A percentile compares a stretch with the other conserved stretches of the same genome.
Evolutionary conservation across 2,888 invertebrate genomes (phyloP).

Genomic region (Strigamia crassipes): DNA sequence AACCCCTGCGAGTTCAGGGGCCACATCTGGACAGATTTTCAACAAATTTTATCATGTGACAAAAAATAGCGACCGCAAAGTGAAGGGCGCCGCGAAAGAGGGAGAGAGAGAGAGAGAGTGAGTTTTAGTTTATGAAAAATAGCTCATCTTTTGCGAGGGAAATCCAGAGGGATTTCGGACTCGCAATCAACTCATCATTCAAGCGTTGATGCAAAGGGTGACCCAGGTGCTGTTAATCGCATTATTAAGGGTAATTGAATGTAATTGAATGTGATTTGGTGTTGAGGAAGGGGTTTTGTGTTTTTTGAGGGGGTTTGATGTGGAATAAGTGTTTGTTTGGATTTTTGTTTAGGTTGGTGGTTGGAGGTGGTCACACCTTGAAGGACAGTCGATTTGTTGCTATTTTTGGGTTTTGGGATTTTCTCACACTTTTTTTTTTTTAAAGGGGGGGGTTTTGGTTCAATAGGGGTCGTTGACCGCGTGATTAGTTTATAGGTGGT

Average conservation of each 20-base stretch:
- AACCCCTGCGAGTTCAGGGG: slow-evolving; percentile 6
- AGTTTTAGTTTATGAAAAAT: background rate
- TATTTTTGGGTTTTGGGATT: too few relatives aligned
- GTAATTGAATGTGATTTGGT: background rate
- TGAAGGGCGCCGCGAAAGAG: background rate
- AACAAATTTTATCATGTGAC: slow-evolving; percentile 10
- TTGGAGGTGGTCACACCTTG: too few relatives aligned
- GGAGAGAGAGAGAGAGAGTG: too few relatives aligned
- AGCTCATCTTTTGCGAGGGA: background rate
- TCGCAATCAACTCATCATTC: background rate
- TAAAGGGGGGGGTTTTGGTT: too few relatives aligned
- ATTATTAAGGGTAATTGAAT: background rate
- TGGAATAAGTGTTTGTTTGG: background rate
- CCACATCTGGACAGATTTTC: slow-evolving; percentile 10
- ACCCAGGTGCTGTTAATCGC: background rate
- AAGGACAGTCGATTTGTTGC: too few relatives aligned
- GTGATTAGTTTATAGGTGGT: too few relatives aligned
- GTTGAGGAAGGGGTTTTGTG: background rate
- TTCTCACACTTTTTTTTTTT: too few relatives aligned
- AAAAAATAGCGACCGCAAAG: slow-evolving; percentile 3
- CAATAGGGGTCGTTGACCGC: too few relatives aligned
- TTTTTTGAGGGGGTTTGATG: background rate
- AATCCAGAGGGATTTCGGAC: background rate
- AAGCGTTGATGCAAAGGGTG: background rate
- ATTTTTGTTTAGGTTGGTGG: too few relatives aligned